Evolutionary conservation across 2,888 invertebrate genomes (phyloP).

Genomic region (Temnothorax rugatulus): DNA sequence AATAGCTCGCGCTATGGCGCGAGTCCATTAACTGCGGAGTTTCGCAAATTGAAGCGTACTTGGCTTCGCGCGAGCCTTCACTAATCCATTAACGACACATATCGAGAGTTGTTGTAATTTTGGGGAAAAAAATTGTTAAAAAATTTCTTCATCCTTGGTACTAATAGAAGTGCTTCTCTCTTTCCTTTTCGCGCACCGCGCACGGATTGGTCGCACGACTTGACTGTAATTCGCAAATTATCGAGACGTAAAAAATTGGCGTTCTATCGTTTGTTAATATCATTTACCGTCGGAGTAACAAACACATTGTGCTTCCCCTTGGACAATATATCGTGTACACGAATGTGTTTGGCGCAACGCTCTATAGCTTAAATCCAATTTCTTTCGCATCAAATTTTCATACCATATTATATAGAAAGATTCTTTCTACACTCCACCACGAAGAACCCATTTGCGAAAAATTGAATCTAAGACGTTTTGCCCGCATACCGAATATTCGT

Average conservation of each 20-base stretch:
- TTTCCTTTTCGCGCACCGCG: no score
- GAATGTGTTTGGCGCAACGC: slow-evolving; percentile 44
- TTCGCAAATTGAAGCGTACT: slow-evolving; percentile 49
- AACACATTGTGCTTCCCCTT: slow-evolving; percentile 33
- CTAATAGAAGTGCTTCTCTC: background rate
- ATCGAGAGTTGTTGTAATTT: slow-evolving; percentile 48
- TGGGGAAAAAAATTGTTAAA: slow-evolving; percentile 16
- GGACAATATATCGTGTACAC: slow-evolving; percentile 43
- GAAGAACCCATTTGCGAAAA: slow-evolving; percentile 51
- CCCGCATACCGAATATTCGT: slow-evolving; percentile 52
- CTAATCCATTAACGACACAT: slow-evolving; percentile 48
- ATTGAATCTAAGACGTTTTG: slow-evolving; percentile 56
- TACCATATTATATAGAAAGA: slow-evolving; percentile 55
- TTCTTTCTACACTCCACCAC: slow-evolving; percentile 46
- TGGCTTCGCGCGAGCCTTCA: slow-evolving; percentile 31
- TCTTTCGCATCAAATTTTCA: slow-evolving; percentile 56
- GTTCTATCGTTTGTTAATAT: slow-evolving; percentile 45
- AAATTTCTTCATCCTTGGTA: slow-evolving; percentile 12
- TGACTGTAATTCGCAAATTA: slow-evolving; percentile 38
- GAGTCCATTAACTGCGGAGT: slow-evolving; percentile 53
- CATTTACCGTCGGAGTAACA: slow-evolving; percentile 32
- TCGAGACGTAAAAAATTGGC: slow-evolving; percentile 43
- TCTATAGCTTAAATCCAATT: slow-evolving; percentile 55
- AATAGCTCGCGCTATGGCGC: slow-evolving; percentile 51
- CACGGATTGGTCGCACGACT: slow-evolving; percentile 27